phyloP scores from a whole-genome alignment of 2,113 vertebrate species.

The Lepus europaeus region DNA sequence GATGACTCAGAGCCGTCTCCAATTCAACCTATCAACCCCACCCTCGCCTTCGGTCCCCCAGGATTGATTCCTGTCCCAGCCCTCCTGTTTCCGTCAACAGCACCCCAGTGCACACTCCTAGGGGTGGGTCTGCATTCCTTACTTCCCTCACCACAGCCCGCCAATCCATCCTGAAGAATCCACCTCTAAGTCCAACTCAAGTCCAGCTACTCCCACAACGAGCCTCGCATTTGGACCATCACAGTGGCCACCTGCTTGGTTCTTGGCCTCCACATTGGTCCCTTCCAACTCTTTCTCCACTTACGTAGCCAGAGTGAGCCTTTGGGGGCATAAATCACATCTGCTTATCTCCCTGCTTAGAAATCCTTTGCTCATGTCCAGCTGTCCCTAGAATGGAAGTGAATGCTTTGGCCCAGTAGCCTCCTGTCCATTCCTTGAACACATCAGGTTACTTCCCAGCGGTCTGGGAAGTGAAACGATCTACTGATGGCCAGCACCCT shows the following conservation, averaged over 20 bases:
- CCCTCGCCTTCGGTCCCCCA: background rate
- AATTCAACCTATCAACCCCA: background rate
- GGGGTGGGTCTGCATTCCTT: background rate
- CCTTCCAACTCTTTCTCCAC: background rate
- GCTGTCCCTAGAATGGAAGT: background rate
- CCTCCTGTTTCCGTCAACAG: background rate
- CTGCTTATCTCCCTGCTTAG: background rate
- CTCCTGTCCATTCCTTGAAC: background rate
- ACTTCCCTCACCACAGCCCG: background rate
- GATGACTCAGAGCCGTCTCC: constrained; percentile 57
- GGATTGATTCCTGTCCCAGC: background rate
- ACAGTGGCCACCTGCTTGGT: background rate
- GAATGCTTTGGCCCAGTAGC: background rate
- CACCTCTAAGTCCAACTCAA: constrained; percentile 36
- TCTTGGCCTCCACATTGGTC: background rate
- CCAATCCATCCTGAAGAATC: background rate
- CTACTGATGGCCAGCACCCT: background rate
- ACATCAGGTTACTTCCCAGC: background rate
- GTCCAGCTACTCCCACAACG: background rate
- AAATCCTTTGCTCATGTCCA: background rate
- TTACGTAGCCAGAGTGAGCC: background rate
- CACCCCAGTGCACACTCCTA: background rate
- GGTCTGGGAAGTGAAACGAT: background rate
- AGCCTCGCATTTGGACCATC: background rate
- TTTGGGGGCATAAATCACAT: background rate